A percentile compares a stretch with the other conserved stretches of the same genome.
Evolutionary conservation across 2,888 invertebrate species (phyloP).

Genomic region (Drosophila borborema): DNA sequence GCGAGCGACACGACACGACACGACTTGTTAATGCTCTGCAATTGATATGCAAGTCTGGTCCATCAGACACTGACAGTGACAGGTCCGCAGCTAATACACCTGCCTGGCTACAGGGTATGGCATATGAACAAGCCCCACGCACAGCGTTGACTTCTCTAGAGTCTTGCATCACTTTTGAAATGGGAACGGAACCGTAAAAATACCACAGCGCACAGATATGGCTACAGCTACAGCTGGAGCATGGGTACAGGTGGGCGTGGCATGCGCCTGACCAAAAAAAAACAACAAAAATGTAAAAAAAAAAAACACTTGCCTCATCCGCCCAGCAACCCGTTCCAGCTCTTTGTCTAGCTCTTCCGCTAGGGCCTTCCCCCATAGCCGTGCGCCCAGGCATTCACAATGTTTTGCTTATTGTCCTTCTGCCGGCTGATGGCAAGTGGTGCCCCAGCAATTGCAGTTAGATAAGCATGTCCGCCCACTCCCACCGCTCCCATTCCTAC

Average conservation of each 20-base stretch:
- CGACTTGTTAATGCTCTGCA: constrained; percentile 19
- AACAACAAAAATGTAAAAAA: constrained; percentile 2
- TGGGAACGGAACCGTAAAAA: constrained; percentile 43
- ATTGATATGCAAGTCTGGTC: not conserved
- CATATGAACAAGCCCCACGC: constrained; percentile 2
- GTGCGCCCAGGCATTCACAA: constrained; percentile 16
- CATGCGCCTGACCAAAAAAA: constrained; percentile 18
- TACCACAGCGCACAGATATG: constrained; percentile 33
- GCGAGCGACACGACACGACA: not conserved
- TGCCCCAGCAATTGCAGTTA: constrained; percentile 38
- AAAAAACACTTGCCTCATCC: constrained; percentile 9
- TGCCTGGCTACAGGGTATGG: constrained; percentile 11
- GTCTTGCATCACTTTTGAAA: constrained; percentile 41
- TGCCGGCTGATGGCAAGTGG: constrained; percentile 21
- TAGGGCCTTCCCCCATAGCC: not conserved
- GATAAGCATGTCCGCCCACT: constrained; percentile 31
- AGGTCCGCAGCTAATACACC: not conserved
- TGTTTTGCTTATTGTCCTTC: constrained; percentile 47
- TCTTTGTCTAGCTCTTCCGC: constrained; percentile 4
- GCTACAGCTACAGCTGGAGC: constrained; percentile 8
- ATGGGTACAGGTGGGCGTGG: constrained; percentile 37
- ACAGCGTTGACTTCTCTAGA: constrained; percentile 36
- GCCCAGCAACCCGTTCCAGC: constrained; percentile 5
- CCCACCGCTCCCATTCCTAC: not conserved
- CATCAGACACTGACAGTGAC: not conserved